Base-by-base conservation (phyloP, 2,113 vertebrate species). In the Noturus placidus region DNA sequence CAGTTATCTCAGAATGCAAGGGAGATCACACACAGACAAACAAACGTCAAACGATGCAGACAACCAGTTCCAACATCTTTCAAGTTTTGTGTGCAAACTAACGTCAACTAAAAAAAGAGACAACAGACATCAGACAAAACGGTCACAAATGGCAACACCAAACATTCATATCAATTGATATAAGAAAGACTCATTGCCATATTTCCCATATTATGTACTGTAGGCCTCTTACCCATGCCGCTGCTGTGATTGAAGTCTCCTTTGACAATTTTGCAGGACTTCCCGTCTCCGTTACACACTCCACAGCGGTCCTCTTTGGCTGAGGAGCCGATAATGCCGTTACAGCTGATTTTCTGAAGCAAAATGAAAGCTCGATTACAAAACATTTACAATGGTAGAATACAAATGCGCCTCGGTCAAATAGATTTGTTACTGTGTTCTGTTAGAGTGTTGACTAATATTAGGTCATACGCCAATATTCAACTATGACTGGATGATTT, bases 181-280 rank as follows among this genome's bases (percentile, higher is more conserved):
- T 42, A 42, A 82, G 13, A 27, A 61, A 2, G 11, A 42, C 42
- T 61, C 19, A 27, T 61, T 61, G 56, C 1, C 11, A 4, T 42
- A 80, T 22, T 15, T 61, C 54, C 33, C 19, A 22, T 38, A 61
- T 57, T 57, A 61, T 25, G 33, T 4, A 6, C 15, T 2, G 13
- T 38, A 33, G 27, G 82, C 27, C 30, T 95, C 97, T 96, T 92
- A 98, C 98, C 98, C 95, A 96, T 97, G 86, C 98, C 97, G 90
- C 95, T 97, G 79, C 96, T 96, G 94, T 97, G 97, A 92, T 97
- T 99, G 94, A 99, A 99, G 94, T 99, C 97, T 17, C 98, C 97
- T 92, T 96, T 98, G 65, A 99, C 95, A 76, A 99, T 97, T 59
- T 96, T 97, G 93, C 98, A 99, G 88, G 97, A 98, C 91, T 94